A percentile compares a stretch with the other conserved stretches of the same genome.
These are phyloP conservation scores for Micronycteris hirsuta DNA, from an alignment of 2,113 vertebrate genomes.

Conservation along the genomic window DNA sequence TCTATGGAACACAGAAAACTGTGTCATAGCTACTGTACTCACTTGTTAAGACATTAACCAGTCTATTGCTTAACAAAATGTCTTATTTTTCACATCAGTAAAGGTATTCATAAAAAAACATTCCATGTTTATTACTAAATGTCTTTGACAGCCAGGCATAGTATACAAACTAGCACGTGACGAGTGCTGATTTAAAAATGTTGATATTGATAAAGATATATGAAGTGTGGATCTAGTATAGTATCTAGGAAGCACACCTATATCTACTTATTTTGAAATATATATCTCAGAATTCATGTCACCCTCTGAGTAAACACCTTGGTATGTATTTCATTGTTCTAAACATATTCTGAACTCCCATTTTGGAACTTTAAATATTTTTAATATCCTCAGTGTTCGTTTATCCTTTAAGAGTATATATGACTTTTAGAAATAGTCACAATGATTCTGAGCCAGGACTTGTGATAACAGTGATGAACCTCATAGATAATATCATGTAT, in stretches of 20 bases:
- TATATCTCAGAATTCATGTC: background rate
- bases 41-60: background rate
- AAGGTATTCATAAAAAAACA: background rate
- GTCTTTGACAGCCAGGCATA: background rate
- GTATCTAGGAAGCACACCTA: background rate
- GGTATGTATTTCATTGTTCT: background rate
- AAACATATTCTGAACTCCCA: background rate
- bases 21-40: background rate
- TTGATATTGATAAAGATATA: background rate
- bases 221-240: background rate
- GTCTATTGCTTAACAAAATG: background rate
- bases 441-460: background rate
- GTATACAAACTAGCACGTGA: background rate
- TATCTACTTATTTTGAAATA: background rate
- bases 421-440: background rate
- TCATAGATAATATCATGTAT: background rate
- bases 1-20: background rate
- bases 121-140: background rate
- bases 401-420: background rate
- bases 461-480: background rate
- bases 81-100: background rate
- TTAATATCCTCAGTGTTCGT: background rate
- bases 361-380: background rate
- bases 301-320: background rate
- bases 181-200: background rate